Evolutionary conservation across 2,888 invertebrate genomes (phyloP).

Genomic region (Uropetala carovei): DNA sequence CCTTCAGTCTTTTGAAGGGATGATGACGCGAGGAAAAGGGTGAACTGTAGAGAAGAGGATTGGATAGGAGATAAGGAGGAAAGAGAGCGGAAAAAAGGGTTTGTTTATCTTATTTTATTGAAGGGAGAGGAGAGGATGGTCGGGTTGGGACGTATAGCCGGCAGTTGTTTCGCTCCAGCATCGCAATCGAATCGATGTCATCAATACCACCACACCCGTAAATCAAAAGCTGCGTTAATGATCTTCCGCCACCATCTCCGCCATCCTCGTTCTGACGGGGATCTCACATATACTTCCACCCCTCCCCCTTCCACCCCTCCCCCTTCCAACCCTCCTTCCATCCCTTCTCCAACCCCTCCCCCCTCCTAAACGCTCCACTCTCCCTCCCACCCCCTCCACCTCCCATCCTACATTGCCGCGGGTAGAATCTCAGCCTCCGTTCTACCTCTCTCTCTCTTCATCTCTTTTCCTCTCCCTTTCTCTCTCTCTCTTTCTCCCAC

Average conservation of each 20-base stretch:
- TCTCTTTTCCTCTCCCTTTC: neutral
- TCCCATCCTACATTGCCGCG: neutral
- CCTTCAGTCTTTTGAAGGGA: neutral
- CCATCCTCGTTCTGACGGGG: neutral
- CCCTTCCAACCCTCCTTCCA: neutral
- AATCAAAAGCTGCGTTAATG: constrained; percentile 62
- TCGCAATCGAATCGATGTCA: constrained; percentile 56
- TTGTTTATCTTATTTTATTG: no score
- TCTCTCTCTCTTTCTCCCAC: neutral
- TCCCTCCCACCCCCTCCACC: neutral
- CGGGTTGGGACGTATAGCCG: neutral
- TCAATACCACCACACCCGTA: constrained; percentile 59
- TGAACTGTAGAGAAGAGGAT: no score
- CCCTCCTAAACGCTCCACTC: neutral
- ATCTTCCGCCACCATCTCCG: constrained; percentile 12
- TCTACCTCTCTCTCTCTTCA: neutral
- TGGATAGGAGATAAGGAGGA: neutral
- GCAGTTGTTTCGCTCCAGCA: constrained; percentile 18
- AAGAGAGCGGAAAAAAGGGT: neutral
- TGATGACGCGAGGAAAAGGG: neutral
- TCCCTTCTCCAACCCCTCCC: neutral
- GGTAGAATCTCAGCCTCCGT: neutral
- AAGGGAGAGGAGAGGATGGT: neutral
- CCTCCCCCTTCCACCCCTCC: neutral
- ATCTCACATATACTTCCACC: neutral